Conservation (phyloP, 2,888 invertebrate genomes). For the Polymixis flavicincta region DNA sequence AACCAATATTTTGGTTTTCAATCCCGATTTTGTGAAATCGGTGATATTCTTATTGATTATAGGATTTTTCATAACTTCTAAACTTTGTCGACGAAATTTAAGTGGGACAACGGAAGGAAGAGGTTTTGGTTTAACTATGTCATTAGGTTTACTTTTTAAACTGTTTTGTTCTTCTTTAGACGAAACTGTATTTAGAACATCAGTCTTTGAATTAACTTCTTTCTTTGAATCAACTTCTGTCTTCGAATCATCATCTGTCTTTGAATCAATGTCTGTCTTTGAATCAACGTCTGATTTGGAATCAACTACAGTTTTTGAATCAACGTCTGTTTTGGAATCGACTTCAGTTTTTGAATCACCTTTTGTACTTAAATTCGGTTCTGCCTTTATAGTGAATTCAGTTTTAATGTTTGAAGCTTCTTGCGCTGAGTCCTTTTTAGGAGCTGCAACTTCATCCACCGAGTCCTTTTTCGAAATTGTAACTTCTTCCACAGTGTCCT, state of each 20-base stretch:
- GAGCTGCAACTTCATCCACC: too few species aligned
- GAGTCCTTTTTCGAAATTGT: too few species aligned
- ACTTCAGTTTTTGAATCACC: neutral
- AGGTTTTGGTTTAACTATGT: slow-evolving; percentile 69
- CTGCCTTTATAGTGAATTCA: slow-evolving; percentile 17
- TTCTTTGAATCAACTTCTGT: slow-evolving; percentile 5
- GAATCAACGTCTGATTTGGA: too few species aligned
- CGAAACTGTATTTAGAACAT: slow-evolving; percentile 42
- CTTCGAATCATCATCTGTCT: neutral
- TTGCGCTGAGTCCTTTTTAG: too few species aligned
- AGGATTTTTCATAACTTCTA: slow-evolving; percentile 86
- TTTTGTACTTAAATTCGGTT: neutral
- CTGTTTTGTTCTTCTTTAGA: slow-evolving; percentile 55
- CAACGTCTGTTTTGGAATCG: neutral
- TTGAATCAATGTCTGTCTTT: neutral
- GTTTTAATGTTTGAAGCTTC: slow-evolving; percentile 39
- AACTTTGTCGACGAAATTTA: slow-evolving; percentile 82
- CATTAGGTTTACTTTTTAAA: slow-evolving; percentile 55
- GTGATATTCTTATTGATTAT: slow-evolving; percentile 85
- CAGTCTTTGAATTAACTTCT: slow-evolving; percentile 27
- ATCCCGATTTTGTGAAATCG: slow-evolving; percentile 85
- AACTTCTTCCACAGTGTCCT: too few species aligned
- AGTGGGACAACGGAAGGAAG: slow-evolving; percentile 80
- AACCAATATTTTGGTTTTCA: slow-evolving; percentile 88
- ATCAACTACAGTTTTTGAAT: neutral